phyloP scores from a whole-genome alignment of 2,888 invertebrate genomes.

The Tenthredo distinguenda region DNA sequence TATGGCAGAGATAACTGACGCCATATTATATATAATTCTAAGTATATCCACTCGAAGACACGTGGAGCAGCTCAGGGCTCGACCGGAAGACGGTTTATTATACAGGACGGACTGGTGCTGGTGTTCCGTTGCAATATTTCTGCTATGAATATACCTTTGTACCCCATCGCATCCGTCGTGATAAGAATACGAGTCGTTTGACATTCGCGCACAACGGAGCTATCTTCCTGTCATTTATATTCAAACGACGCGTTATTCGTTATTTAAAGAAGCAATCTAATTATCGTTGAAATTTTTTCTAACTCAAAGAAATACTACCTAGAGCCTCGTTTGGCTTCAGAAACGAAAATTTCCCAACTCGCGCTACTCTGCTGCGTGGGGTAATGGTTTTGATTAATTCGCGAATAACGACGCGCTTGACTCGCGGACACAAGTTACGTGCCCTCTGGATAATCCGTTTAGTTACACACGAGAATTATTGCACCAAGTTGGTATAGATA shows the following conservation, averaged over 20 bases:
- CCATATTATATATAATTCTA: constrained; percentile 29
- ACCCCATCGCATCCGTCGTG: constrained; percentile 30
- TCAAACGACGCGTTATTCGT: constrained; percentile 13
- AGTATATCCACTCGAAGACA: constrained; percentile 34
- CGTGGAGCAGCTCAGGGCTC: not conserved
- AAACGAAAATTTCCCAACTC: not conserved
- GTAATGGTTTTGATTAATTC: constrained; percentile 8
- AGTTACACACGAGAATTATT: constrained; percentile 39
- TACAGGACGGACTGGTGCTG: constrained; percentile 30
- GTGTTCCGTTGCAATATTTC: constrained; percentile 45
- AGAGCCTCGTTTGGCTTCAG: not conserved
- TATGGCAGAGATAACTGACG: constrained; percentile 4
- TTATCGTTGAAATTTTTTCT: not conserved
- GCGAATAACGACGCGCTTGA: constrained; percentile 1
- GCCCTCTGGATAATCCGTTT: constrained; percentile 21
- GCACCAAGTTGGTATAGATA: not conserved
- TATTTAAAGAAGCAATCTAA: not conserved
- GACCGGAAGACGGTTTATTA: constrained; percentile 47
- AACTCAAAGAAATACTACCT: not conserved
- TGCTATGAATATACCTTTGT: constrained; percentile 46
- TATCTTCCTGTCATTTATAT: constrained; percentile 22
- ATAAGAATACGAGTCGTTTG: constrained; percentile 44
- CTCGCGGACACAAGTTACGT: constrained; percentile 10
- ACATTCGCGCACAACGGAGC: not conserved
- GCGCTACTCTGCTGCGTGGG: not conserved